These are phyloP conservation scores for Promerops cafer DNA, from an alignment of 2,113 vertebrate species.

Conservation along the genomic window DNA sequence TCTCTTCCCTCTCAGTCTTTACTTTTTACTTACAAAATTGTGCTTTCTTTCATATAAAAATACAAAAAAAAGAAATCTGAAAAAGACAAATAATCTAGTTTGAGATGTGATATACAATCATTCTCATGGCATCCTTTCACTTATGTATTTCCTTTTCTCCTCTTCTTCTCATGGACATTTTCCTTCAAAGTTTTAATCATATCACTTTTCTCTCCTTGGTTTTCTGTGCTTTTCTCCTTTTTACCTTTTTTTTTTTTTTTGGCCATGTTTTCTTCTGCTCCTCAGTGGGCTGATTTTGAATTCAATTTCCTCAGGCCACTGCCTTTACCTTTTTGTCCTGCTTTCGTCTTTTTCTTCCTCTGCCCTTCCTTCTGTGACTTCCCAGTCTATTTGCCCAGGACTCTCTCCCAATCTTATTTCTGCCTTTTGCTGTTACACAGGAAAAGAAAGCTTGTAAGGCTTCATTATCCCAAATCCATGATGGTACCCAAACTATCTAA, in stretches of 20 bases:
- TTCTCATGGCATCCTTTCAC: neutral
- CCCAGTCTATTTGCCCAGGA: neutral
- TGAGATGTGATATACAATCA: neutral
- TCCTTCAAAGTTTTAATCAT: neutral
- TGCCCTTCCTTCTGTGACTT: neutral
- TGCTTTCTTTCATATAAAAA: neutral
- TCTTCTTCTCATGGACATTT: neutral
- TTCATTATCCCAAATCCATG: neutral
- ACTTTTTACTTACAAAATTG: neutral
- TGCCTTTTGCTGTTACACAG: neutral
- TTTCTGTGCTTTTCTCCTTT: neutral
- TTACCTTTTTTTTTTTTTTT: neutral
- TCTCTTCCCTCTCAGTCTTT: neutral
- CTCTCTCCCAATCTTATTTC: neutral
- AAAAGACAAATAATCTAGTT: neutral
- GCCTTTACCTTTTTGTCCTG: neutral
- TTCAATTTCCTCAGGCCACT: neutral
- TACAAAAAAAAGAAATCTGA: neutral
- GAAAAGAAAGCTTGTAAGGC: neutral
- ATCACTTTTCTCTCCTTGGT: neutral
- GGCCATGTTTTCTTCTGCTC: neutral
- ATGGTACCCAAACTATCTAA: neutral
- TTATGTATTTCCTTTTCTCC: neutral
- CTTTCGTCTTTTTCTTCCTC: neutral
- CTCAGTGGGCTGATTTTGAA: neutral